Conservation (phyloP, 2,797 vertebrate species). For the Liasis olivaceus region DNA sequence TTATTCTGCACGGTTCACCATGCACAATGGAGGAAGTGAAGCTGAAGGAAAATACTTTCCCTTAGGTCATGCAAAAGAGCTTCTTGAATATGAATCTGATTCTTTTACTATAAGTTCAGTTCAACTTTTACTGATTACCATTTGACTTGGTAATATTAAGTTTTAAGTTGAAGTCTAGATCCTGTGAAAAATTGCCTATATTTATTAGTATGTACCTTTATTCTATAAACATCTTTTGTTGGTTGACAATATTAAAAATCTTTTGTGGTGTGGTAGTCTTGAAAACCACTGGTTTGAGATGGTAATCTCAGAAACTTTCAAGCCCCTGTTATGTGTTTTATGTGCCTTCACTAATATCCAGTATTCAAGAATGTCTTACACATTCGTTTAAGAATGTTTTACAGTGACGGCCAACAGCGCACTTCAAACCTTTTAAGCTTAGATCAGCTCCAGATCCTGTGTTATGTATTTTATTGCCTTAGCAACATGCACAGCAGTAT, state of each 20-base stretch:
- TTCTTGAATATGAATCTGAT: not conserved
- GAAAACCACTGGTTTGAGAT: not conserved
- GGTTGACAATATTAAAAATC: not conserved
- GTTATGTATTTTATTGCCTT: conserved; percentile 25
- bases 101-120: not conserved
- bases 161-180: not conserved
- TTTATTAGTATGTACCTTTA: fast-evolving
- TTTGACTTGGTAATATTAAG: not conserved
- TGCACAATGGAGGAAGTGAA: not conserved
- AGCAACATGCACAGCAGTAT: conserved; percentile 4
- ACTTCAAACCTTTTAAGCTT: not conserved
- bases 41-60: not conserved
- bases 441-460: conserved; percentile 1
- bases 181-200: not conserved
- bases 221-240: not conserved
- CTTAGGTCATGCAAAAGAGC: not conserved
- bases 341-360: not conserved
- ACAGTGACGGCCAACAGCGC: not conserved
- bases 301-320: not conserved
- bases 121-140: not conserved
- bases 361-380: not conserved
- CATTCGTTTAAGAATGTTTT: conserved; percentile 21
- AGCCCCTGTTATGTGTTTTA: not conserved
- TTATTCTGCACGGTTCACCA: not conserved
- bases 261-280: not conserved